Percentiles rank a stretch among this genome's conserved stretches.
These are phyloP conservation scores for Chrysomallon squamiferum DNA, from an alignment of 1,140 invertebrate species.

Conservation along the genomic window DNA sequence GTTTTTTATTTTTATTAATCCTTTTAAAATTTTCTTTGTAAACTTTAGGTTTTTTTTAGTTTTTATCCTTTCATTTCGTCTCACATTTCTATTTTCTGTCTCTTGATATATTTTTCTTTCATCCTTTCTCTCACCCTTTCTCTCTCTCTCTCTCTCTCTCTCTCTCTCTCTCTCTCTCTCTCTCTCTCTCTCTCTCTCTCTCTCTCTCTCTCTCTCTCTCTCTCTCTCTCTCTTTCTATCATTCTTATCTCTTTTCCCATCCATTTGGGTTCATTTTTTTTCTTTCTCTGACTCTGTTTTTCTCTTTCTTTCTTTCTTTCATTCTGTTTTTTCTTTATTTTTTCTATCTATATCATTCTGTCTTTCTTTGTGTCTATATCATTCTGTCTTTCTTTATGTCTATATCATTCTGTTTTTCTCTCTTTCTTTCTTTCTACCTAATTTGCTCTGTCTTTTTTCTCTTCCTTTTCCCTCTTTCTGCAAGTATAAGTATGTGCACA, in stretches of 20 bases:
- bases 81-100: too few species aligned
- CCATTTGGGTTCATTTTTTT: slow-evolving; percentile 2
- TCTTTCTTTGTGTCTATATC: not conserved
- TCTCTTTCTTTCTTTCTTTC: slow-evolving; percentile 7
- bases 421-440: not conserved
- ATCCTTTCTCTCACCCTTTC: slow-evolving; percentile 8
- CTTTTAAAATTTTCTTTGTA: too few species aligned
- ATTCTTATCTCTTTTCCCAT: not conserved
- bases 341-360: not conserved
- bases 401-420: not conserved
- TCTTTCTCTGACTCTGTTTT: not conserved
- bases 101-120: too few species aligned
- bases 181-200: slow-evolving; percentile 3
- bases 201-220: slow-evolving; percentile 13
- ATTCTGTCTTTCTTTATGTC: not conserved
- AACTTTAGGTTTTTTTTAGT: too few species aligned
- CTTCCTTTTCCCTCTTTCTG: not conserved
- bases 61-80: too few species aligned
- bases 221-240: slow-evolving; percentile 4
- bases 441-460: not conserved
- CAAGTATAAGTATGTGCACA: too few species aligned
- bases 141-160: slow-evolving; percentile 9
- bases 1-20: too few species aligned
- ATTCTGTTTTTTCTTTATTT: not conserved
- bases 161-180: not conserved